A percentile compares a stretch with the other conserved stretches of the same genome.
These are phyloP conservation scores for Conus canariensis DNA, from an alignment of 2,888 invertebrate genomes.

Conservation along the genomic window DNA sequence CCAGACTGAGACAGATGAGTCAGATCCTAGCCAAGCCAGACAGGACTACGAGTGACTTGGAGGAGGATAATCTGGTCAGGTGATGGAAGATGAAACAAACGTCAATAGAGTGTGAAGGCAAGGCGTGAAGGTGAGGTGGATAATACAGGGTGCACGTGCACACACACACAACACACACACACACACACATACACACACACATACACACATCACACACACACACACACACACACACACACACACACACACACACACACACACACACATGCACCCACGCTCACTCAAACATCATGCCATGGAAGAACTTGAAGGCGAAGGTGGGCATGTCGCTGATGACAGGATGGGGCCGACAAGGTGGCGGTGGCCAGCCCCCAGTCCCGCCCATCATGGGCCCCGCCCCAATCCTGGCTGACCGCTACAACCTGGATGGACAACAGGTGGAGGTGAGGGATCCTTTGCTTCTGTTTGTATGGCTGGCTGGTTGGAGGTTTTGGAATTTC, in stretches of 20 bases:
- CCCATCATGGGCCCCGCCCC: constrained; percentile 21
- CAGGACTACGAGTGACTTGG: no score
- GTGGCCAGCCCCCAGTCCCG: not conserved
- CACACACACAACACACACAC: constrained; percentile 7
- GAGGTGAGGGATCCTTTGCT: constrained; percentile 17
- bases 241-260: constrained; percentile 13
- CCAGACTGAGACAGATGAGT: no score
- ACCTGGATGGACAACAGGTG: constrained; percentile 49
- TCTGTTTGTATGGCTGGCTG: not conserved
- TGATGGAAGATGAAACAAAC: no score
- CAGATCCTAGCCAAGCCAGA: no score
- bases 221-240: constrained; percentile 18
- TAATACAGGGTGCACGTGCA: no score
- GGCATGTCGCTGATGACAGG: not conserved
- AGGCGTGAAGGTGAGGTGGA: no score
- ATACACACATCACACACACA: constrained; percentile 5
- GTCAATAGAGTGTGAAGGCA: no score
- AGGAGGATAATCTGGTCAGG: no score
- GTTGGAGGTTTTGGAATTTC: not conserved
- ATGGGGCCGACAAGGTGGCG: not conserved
- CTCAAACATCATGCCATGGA: not conserved
- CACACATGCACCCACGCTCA: not conserved
- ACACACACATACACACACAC: not conserved
- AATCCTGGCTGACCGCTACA: constrained; percentile 53
- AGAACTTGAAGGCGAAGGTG: no score